These are phyloP conservation scores for Blastobasis adustella DNA, from an alignment of 2,888 invertebrate species.

Conservation along the genomic window DNA sequence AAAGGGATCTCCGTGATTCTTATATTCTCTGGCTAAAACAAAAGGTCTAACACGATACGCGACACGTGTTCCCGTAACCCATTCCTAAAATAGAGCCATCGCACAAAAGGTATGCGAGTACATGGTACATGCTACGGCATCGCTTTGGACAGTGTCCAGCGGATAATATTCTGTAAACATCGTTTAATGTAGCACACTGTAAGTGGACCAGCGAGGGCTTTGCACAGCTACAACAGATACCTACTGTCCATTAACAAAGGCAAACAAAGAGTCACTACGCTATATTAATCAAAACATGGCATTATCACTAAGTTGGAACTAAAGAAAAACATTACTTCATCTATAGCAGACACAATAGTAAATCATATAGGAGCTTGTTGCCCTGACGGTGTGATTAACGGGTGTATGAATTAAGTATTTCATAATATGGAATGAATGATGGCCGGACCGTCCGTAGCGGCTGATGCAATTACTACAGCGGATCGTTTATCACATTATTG, in stretches of 20 bases:
- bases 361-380: background rate
- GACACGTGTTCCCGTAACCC: slow-evolving; percentile 49
- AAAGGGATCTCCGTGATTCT: slow-evolving; percentile 26
- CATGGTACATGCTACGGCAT: slow-evolving; percentile 49
- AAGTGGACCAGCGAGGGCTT: slow-evolving; percentile 46
- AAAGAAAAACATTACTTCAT: slow-evolving; percentile 13
- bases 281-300: slow-evolving; percentile 29
- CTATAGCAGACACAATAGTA: slow-evolving; percentile 5
- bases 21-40: slow-evolving; percentile 31
- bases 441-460: slow-evolving; percentile 51
- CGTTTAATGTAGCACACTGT: slow-evolving; percentile 52
- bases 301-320: slow-evolving; percentile 27
- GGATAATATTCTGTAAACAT: slow-evolving; percentile 59
- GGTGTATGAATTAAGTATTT: slow-evolving; percentile 28
- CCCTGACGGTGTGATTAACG: slow-evolving; percentile 31
- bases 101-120: slow-evolving; percentile 54
- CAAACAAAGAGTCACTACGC: slow-evolving; percentile 38
- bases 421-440: slow-evolving; percentile 50
- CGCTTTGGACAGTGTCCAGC: slow-evolving; percentile 66
- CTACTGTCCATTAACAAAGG: slow-evolving; percentile 28
- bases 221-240: slow-evolving; percentile 29
- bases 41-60: slow-evolving; percentile 29
- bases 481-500: slow-evolving; percentile 71
- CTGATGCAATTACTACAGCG: slow-evolving; percentile 62
- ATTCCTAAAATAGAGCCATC: slow-evolving; percentile 59